Conservation (phyloP, 2,888 invertebrate genomes). For the Drosophila subquinaria region DNA sequence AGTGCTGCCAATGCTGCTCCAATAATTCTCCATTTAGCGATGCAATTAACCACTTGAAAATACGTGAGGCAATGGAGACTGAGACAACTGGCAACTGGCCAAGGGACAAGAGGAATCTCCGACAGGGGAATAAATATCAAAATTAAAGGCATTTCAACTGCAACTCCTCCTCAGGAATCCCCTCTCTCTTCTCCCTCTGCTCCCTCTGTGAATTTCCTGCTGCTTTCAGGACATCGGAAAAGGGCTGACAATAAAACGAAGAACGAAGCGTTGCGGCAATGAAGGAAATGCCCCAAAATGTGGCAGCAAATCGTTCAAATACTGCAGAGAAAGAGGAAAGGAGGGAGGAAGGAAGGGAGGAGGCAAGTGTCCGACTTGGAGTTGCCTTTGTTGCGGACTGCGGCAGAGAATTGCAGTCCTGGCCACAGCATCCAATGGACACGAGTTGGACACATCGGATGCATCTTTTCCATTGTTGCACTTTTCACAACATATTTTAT, state of each 20-base stretch:
- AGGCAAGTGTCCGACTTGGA: conserved; percentile 24
- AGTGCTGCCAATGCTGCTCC: conserved; percentile 28
- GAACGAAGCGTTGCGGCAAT: conserved; percentile 22
- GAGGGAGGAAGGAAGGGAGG: neutral
- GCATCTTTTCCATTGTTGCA: conserved; percentile 53
- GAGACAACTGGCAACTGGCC: conserved; percentile 35
- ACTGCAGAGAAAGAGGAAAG: conserved; percentile 14
- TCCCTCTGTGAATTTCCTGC: conserved; percentile 1
- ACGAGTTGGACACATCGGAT: conserved; percentile 29
- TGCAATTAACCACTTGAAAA: conserved; percentile 65
- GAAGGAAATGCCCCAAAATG: conserved; percentile 59
- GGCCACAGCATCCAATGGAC: conserved; percentile 22
- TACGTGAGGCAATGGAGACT: conserved; percentile 60
- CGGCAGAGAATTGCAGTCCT: conserved; percentile 32
- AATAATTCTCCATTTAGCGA: conserved; percentile 69
- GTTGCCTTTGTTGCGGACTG: conserved; percentile 48
- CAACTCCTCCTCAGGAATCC: conserved; percentile 11
- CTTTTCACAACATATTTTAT: conserved; percentile 7
- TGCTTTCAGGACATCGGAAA: conserved; percentile 24
- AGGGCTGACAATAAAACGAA: conserved; percentile 42
- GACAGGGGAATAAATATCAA: conserved; percentile 14
- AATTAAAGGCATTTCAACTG: conserved; percentile 54
- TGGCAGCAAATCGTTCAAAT: conserved; percentile 51
- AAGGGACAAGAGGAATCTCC: conserved; percentile 15
- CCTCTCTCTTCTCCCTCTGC: neutral